These are phyloP conservation scores for Pristionchus exspectatus DNA, from an alignment of 2,888 invertebrate genomes.

Conservation along the genomic window DNA sequence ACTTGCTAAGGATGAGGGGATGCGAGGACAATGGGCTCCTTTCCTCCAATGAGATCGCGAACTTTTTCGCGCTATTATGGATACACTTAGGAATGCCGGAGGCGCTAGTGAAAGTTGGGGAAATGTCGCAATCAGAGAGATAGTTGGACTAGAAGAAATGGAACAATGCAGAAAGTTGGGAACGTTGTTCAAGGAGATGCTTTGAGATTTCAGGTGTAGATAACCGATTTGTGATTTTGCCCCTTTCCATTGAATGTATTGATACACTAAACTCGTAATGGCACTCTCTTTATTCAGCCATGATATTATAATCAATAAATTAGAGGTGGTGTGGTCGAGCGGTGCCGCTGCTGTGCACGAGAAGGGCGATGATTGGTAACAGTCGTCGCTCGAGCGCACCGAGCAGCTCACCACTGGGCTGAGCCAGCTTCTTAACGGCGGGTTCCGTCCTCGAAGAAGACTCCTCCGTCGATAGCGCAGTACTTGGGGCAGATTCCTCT, in stretches of 20 bases:
- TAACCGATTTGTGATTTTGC: neutral
- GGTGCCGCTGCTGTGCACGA: neutral
- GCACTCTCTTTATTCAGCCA: slow-evolving; percentile 44
- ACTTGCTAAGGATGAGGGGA: slow-evolving; percentile 39
- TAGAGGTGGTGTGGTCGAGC: slow-evolving; percentile 8
- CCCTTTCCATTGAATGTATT: neutral
- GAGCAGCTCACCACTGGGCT: neutral
- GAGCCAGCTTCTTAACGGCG: slow-evolving; percentile 48
- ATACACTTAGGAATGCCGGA: neutral
- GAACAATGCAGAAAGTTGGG: neutral
- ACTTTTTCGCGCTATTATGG: slow-evolving; percentile 1
- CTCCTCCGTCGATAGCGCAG: slow-evolving; percentile 67
- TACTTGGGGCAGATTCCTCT: slow-evolving; percentile 62
- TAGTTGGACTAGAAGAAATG: neutral
- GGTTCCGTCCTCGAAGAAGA: slow-evolving; percentile 59
- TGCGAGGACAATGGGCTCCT: slow-evolving; percentile 24
- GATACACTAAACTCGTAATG: neutral
- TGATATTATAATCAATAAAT: slow-evolving; percentile 52
- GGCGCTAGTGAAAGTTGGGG: neutral
- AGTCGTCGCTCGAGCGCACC: slow-evolving; percentile 12
- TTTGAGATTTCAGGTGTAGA: neutral
- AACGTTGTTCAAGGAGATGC: neutral
- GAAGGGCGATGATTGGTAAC: slow-evolving; percentile 6
- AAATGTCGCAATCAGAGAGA: neutral
- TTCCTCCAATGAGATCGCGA: neutral